Conservation (phyloP, 2,888 invertebrate species). For the Troides helena region DNA sequence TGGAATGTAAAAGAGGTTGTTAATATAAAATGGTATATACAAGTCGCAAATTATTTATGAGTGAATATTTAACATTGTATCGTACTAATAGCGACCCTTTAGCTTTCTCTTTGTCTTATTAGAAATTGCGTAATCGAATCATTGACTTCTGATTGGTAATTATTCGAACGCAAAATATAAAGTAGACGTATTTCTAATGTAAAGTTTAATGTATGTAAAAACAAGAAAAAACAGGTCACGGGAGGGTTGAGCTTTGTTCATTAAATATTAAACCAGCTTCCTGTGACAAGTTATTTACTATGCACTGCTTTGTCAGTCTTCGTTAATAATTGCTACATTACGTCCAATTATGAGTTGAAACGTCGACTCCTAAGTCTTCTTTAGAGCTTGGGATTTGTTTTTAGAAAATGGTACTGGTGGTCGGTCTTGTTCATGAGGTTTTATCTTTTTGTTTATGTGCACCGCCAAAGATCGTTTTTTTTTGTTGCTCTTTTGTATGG, state of each 20-base stretch:
- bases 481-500: no score
- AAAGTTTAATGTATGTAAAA: not conserved
- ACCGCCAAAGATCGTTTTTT: no score
- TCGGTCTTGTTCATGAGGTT: no score
- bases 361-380: constrained; percentile 37
- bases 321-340: constrained; percentile 24
- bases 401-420: not conserved
- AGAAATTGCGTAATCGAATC: no score
- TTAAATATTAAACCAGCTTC: constrained; percentile 17
- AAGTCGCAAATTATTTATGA: no score
- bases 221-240: constrained; percentile 17
- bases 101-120: no score
- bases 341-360: constrained; percentile 13
- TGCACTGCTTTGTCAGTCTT: constrained; percentile 18
- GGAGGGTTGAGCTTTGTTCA: constrained; percentile 3
- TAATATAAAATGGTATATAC: no score
- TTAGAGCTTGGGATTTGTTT: not conserved
- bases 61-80: no score
- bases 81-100: no score
- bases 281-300: constrained; percentile 22
- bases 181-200: not conserved
- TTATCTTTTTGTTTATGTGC: not conserved
- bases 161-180: not conserved
- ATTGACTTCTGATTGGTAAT: no score
- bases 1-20: no score